phyloP scores from a whole-genome alignment of 2,888 invertebrate species.

The Brenthis daphne region DNA sequence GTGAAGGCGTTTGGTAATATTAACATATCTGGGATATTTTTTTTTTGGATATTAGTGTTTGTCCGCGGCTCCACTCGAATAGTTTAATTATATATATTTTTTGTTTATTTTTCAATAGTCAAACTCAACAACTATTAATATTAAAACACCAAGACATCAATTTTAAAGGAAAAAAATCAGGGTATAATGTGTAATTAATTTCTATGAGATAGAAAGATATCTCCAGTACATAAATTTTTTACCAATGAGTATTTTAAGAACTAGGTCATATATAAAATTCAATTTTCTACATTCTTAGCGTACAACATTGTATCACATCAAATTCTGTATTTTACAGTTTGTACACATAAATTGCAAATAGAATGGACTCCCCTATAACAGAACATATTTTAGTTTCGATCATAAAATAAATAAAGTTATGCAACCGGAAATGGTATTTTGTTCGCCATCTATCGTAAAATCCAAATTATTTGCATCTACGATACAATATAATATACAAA shows the following conservation, averaged over 20 bases:
- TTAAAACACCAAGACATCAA: too few relatives aligned
- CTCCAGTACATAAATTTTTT: too few relatives aligned
- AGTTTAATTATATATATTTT: too few relatives aligned
- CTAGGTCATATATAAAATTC: neutral
- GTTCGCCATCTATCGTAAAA: slow-evolving; percentile 8
- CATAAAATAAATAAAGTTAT: slow-evolving; percentile 17
- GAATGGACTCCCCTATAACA: slow-evolving; percentile 12
- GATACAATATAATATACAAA: neutral
- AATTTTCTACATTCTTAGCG: neutral
- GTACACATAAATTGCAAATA: slow-evolving; percentile 6
- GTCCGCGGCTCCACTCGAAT: too few relatives aligned
- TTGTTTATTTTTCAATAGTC: too few relatives aligned
- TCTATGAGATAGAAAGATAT: too few relatives aligned
- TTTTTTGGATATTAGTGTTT: too few relatives aligned
- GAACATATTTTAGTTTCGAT: slow-evolving; percentile 13
- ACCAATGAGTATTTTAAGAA: too few relatives aligned
- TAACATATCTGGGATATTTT: too few relatives aligned
- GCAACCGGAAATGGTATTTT: slow-evolving; percentile 11
- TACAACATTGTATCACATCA: slow-evolving; percentile 13
- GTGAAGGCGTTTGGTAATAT: neutral
- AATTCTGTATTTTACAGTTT: slow-evolving; percentile 6
- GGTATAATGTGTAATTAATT: too few relatives aligned
- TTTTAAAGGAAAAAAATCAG: too few relatives aligned
- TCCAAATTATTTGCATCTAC: slow-evolving; percentile 1
- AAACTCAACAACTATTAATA: too few relatives aligned